Base-by-base conservation (phyloP, 2,888 invertebrate species). In the Tillus elongatus region DNA sequence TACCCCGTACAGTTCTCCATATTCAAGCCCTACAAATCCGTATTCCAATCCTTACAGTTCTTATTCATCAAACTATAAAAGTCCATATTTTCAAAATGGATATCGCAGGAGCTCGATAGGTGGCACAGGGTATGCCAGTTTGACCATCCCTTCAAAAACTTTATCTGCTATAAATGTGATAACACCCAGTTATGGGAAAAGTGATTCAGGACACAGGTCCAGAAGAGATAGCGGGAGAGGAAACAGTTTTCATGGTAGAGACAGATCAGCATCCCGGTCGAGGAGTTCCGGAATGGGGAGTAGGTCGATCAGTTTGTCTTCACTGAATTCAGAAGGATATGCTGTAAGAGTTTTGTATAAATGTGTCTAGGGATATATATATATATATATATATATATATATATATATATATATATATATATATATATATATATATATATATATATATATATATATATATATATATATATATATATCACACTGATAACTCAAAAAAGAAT, bases 321-420 rank as follows among this genome's bases (percentile, higher is more conserved):
- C 81, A 9, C 69, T 81, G 43, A 77, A 81, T 52, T 87, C 87
- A 41, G 87, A 87, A 68, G 87, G 87, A 70, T 88, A 88, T 58
- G 77, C 76, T 72, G 88, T 88, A 83, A 74, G 84, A 32, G n/a
- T n/a, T n/a, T n/a, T n/a, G n/a, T n/a, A n/a, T n/a, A n/a, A n/a
- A n/a, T n/a, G n/a, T n/a, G n/a, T n/a, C n/a, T n/a, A n/a, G n/a
- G n/a, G n/a, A n/a, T n/a, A n/a, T n/a, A n/a, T n/a, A n/a, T n/a
- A n/a, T n/a, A n/a, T n/a, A n/a, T n/a, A n/a, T n/a, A n/a, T n/a
- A n/a, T n/a, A n/a, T n/a, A n/a, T n/a, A n/a, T n/a, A n/a, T n/a
- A n/a, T n/a, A n/a, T n/a, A n/a, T n/a, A n/a, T n/a, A n/a, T n/a
- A n/a, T n/a, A n/a, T n/a, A n/a, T n/a, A n/a, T n/a, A n/a, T n/a